Evolutionary conservation across 2,888 invertebrate species (phyloP), one percentile per base, ranked within the genome.

Genomic region (Altica lythri): DNA sequence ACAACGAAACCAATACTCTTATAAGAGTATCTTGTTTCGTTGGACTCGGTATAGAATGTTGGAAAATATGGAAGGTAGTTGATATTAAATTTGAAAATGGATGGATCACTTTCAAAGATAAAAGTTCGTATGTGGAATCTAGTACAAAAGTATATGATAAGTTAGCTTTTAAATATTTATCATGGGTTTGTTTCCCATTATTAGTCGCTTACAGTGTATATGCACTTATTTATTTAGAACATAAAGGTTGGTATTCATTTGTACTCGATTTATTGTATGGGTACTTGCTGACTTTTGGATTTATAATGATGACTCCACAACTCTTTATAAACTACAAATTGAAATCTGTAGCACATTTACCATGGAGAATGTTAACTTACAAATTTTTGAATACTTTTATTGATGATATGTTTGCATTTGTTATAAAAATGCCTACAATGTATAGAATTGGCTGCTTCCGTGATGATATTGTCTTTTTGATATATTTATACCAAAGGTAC

Each of bases 281-380:
- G 48, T 99, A 96, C 77, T 81, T 99, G 53, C 81, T 99, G 54
- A 99, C 97, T 1, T 99, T 99, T 76, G 96, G 99, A 57, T 99
- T 99, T 75, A 99, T 99, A 53, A 95, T 98, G 93, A 99, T 99
- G 98, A 99, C 98, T n/a, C 99, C 99, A 4, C 99, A 99, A 77
- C 79, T 99, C 58, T 99, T 99, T 74, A 99, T 99, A 67, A 99
- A 99, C 80, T 99, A 99, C 79, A 99, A 99, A 78, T 77, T 99
- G 67, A 97, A 99, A 75, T 98, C 97, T 12, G 98, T 99, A 1
- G 99, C 99, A 6, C 99, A 99, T 80, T 82, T 99, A 67, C 99
- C 99, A 2, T 99, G 99, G 99, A 85, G 99, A 56, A 99, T 99
- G 98, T 87, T 99, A 85, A 96, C 97, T 6, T 99, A 99, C 77